A percentile compares a stretch with the other conserved stretches of the same genome.
These are phyloP conservation scores for Rotaria macrura DNA, from an alignment of 2,888 invertebrate genomes.

Conservation along the genomic window DNA sequence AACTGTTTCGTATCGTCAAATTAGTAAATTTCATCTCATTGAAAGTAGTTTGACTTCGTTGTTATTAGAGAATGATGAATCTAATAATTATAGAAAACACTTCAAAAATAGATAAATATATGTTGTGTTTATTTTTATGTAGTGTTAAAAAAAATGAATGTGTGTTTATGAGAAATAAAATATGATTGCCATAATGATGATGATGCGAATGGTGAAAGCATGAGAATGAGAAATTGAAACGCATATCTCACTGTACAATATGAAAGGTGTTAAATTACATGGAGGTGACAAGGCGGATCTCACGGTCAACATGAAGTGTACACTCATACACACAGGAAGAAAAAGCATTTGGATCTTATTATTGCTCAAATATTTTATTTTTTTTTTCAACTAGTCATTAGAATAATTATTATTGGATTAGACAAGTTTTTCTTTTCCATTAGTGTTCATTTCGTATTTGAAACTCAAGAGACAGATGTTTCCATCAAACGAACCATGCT, in stretches of 20 bases:
- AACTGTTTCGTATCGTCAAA: too few relatives aligned
- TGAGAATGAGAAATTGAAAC: conserved; percentile 6
- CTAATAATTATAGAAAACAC: not conserved
- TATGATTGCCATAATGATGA: not conserved
- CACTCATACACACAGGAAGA: too few relatives aligned
- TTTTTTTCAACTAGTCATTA: too few relatives aligned
- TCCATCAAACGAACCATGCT: too few relatives aligned
- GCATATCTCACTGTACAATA: not conserved
- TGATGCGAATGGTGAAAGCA: not conserved
- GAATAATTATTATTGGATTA: not conserved
- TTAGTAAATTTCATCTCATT: too few relatives aligned
- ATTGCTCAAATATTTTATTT: too few relatives aligned
- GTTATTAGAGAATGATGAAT: not conserved
- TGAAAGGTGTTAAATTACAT: conserved; percentile 1
- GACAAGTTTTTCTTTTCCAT: not conserved
- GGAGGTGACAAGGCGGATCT: not conserved
- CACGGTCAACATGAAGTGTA: not conserved
- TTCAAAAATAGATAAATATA: not conserved
- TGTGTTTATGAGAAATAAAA: not conserved
- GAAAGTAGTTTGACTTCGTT: too few relatives aligned
- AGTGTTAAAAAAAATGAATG: not conserved
- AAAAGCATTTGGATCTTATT: too few relatives aligned
- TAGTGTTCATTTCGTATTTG: not conserved
- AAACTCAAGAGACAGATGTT: not conserved
- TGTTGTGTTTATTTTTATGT: not conserved